Conservation (phyloP, 2,888 invertebrate genomes). For the Thecophora atra region DNA sequence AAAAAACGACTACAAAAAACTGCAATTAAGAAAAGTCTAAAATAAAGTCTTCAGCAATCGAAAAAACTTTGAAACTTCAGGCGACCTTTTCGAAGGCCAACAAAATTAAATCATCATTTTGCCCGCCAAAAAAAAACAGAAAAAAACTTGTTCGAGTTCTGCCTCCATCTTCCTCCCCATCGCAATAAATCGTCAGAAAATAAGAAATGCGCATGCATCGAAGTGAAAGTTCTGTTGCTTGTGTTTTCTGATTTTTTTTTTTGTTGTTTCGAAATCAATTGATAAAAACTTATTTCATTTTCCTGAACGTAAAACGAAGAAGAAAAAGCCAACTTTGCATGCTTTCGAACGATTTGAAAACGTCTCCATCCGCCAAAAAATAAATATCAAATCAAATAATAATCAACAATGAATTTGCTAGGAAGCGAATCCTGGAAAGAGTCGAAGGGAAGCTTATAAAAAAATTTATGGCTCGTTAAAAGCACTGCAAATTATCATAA, state of each 20-base stretch:
- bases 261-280: too few relatives aligned
- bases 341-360: not conserved
- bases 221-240: not conserved
- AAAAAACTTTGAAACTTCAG: too few relatives aligned
- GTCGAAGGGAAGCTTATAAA: not conserved
- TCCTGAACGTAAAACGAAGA: not conserved
- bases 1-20: too few relatives aligned
- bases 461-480: not conserved
- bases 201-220: not conserved
- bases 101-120: too few relatives aligned
- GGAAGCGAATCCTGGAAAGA: not conserved
- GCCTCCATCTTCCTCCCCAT: too few relatives aligned
- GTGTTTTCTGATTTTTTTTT: too few relatives aligned
- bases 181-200: not conserved
- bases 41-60: too few relatives aligned
- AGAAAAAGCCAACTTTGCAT: not conserved
- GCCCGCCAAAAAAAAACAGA: too few relatives aligned
- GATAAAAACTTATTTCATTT: not conserved
- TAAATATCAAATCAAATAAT: not conserved
- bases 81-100: too few relatives aligned
- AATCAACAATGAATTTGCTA: not conserved
- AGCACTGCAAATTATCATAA: not conserved
- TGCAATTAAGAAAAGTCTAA: too few relatives aligned
- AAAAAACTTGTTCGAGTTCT: too few relatives aligned
- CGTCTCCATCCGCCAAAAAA: not conserved